Conservation (phyloP, 2,113 vertebrate species). For the Murina feae region DNA sequence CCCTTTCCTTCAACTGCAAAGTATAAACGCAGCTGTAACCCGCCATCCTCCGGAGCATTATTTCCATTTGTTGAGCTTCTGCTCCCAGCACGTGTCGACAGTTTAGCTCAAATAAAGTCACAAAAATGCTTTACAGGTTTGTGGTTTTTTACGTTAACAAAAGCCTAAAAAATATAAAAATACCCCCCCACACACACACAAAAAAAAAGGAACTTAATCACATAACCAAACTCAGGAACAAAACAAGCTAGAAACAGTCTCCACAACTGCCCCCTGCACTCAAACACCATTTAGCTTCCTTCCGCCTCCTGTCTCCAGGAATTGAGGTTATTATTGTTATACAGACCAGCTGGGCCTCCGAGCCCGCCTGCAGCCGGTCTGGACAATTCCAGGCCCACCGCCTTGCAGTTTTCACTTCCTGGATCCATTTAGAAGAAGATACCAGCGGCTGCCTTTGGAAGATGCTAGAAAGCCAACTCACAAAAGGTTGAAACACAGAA, state of each 20-base stretch:
- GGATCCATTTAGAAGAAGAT: neutral
- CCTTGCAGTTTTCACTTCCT: neutral
- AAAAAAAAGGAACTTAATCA: neutral
- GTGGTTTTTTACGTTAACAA: too few relatives aligned
- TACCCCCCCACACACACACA: too few relatives aligned
- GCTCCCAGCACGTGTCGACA: too few relatives aligned
- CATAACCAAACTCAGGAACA: neutral
- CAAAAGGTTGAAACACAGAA: neutral
- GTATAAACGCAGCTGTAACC: too few relatives aligned
- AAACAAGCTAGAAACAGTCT: neutral
- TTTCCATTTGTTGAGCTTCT: too few relatives aligned
- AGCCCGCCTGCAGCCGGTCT: neutral
- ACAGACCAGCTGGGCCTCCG: conserved; percentile 4
- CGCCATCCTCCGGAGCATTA: too few relatives aligned
- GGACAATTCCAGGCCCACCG: neutral
- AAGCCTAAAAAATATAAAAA: too few relatives aligned
- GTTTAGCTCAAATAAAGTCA: too few relatives aligned
- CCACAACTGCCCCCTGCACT: neutral
- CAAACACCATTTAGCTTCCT: neutral
- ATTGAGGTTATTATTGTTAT: neutral
- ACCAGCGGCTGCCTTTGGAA: neutral
- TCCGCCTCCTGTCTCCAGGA: neutral
- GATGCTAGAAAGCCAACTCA: neutral
- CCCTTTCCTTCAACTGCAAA: too few relatives aligned
- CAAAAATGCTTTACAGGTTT: too few relatives aligned